phyloP scores from a whole-genome alignment of 2,888 invertebrate species.

The Yponomeuta sedellus region DNA sequence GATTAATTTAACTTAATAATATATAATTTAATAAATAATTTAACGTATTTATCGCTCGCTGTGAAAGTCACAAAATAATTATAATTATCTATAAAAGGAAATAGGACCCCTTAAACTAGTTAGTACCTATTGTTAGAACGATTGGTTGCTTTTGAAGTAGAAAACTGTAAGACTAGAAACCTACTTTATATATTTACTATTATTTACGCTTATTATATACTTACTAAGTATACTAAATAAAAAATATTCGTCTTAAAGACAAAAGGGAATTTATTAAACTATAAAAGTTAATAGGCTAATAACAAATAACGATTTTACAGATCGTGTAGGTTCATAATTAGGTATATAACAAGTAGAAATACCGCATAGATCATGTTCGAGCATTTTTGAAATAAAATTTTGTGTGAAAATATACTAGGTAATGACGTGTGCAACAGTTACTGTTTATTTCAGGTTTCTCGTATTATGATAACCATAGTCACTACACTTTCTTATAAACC shows the following conservation, averaged over 20 bases:
- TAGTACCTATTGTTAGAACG: background rate
- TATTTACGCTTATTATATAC: background rate
- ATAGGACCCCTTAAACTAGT: background rate
- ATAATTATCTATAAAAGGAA: background rate
- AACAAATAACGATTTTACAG: no score
- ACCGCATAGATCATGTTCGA: background rate
- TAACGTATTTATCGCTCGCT: background rate
- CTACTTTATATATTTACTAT: no score
- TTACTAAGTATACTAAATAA: background rate
- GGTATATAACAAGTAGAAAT: background rate
- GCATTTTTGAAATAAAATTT: background rate
- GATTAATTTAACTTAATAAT: no score
- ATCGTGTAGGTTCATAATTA: background rate
- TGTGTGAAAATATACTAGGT: background rate
- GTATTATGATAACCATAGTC: no score
- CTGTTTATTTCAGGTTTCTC: no score
- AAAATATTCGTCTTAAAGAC: conserved; percentile 44
- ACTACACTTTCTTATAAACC: no score
- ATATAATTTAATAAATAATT: background rate
- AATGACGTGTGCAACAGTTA: no score
- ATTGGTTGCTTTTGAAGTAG: background rate
- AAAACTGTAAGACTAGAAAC: background rate
- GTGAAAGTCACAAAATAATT: background rate
- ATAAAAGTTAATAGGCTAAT: background rate
- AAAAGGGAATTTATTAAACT: conserved; percentile 48